Evolutionary conservation across 1,140 invertebrate species (phyloP), one percentile per base, ranked within the genome.

Genomic region (Drosophila kepulauana): DNA sequence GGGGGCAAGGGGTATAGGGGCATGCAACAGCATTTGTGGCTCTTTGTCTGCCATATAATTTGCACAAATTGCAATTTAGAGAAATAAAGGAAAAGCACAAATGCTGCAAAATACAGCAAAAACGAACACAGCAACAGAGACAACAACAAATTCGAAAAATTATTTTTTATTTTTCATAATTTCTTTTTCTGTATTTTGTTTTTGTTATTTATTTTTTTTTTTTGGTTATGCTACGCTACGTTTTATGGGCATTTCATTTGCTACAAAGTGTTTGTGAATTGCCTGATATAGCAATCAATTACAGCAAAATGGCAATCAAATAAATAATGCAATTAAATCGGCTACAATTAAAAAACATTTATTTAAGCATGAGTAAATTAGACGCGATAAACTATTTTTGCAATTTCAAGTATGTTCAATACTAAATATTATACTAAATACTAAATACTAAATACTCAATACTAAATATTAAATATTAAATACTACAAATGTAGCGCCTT

Each of bases 41-140:
- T 75, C 78, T 89, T 88, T 88, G 77, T 66, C 84, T 81, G 78
- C 51, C 75, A 85, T 89, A 89, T 89, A 89, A 89, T 89, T 89
- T 89, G 81, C 71, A 61, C 78, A 89, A 89, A 89, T 84, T 89
- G 85, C 85, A 89, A 89, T 89, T 89, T 89, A 89, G 71, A 89
- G 85, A 89, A 89, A 89, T 89, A 85, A 81, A 84, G 65, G 85
- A 82, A 89, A 69, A 75, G 51, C 48, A 66, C 38, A 76, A 65
- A 75, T 48, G 65, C 61, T 58, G 41, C 59, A 69, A 69, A 67
- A 62, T 25, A 25, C 52, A 66, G 33, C 45, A 54, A 51, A 69
- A 58, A 75, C 35, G 28, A 68, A 75, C 48, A 56, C 30, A 68
- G 51, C 67, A 54, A 48, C 56, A 61, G 54, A 13, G 65, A 65